A percentile compares a stretch with the other conserved stretches of the same genome.
phyloP scores from a whole-genome alignment of 2,113 vertebrate genomes.

The Passer montanus region DNA sequence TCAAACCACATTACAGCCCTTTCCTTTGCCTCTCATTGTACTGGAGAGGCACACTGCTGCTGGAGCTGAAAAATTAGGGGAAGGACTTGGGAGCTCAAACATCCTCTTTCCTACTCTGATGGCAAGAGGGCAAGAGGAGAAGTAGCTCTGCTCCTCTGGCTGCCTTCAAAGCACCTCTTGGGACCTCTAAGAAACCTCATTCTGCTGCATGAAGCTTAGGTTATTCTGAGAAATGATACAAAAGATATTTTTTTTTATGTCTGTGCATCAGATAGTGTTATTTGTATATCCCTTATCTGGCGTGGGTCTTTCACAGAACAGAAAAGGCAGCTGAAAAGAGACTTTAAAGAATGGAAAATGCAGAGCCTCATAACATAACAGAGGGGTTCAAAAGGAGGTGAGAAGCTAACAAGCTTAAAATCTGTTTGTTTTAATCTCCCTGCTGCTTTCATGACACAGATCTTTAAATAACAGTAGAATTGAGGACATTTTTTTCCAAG shows the following conservation, averaged over 20 bases:
- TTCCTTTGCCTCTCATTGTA: neutral
- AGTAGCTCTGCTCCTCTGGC: neutral
- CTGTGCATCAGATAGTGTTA: slow-evolving; percentile 7
- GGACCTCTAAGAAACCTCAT: neutral
- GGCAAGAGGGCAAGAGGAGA: neutral
- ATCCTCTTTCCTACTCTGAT: neutral
- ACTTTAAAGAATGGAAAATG: neutral
- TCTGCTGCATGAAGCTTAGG: neutral
- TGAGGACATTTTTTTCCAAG: neutral
- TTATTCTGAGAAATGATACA: slow-evolving; percentile 39
- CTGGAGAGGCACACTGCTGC: neutral
- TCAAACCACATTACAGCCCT: neutral
- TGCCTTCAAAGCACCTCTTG: neutral
- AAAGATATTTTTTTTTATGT: neutral
- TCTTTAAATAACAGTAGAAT: neutral
- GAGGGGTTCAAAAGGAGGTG: neutral
- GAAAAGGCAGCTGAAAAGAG: neutral
- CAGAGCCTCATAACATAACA: neutral
- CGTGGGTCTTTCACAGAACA: neutral
- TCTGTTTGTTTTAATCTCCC: neutral
- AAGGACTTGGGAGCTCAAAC: neutral
- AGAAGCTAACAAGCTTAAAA: neutral
- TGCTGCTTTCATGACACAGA: neutral
- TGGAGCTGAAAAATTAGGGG: neutral
- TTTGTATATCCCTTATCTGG: slow-evolving; percentile 26